A percentile compares a stretch with the other conserved stretches of the same genome.
Conservation (phyloP, 2,888 invertebrate species). For the Bombylius major region DNA sequence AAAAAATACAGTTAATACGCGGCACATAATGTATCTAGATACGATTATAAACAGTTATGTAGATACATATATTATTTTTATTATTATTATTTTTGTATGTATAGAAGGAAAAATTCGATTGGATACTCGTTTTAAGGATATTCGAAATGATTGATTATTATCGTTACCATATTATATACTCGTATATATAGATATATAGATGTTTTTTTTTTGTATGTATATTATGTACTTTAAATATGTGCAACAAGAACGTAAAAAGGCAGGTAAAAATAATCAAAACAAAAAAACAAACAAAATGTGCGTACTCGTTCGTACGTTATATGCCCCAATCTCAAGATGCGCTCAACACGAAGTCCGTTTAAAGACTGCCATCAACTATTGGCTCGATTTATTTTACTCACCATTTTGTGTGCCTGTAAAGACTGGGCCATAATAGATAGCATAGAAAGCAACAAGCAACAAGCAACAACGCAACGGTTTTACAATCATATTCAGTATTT, state of each 20-base stretch:
- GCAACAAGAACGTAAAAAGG: background rate
- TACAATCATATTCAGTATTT: background rate
- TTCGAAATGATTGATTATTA: no score
- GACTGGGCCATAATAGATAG: constrained; percentile 2
- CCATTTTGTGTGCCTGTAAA: constrained; percentile 5
- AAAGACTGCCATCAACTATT: constrained; percentile 39
- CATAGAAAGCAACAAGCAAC: constrained; percentile 1
- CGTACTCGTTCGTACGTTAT: background rate
- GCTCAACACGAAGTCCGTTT: constrained; percentile 38
- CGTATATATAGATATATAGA: no score
- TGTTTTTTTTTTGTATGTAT: background rate
- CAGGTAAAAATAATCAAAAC: background rate
- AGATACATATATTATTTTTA: no score
- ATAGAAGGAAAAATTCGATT: no score
- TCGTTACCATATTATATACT: no score
- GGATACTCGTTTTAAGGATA: no score
- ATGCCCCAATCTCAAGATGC: constrained; percentile 31
- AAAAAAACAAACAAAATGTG: background rate
- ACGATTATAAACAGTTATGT: no score
- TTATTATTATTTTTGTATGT: no score
- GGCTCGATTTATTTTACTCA: constrained; percentile 8
- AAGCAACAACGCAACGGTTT: background rate
- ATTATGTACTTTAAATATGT: background rate
- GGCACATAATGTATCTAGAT: no score
- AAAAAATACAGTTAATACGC: no score